phyloP scores from a whole-genome alignment of 2,113 vertebrate species.

The Peromyscus polionotus region DNA sequence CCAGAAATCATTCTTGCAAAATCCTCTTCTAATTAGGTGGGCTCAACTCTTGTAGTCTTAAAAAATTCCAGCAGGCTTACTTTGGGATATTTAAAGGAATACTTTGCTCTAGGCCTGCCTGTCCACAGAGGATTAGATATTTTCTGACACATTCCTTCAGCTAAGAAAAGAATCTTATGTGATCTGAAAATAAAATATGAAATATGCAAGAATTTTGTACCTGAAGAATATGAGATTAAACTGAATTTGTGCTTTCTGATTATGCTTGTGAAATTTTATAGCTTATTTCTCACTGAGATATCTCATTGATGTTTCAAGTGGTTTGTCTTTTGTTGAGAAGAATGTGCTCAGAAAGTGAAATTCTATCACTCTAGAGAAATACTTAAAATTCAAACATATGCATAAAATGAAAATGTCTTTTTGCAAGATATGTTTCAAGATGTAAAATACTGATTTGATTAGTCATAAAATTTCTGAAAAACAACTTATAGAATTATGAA shows the following conservation, averaged over 20 bases:
- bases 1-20: slow-evolving; percentile 47
- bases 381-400: not conserved
- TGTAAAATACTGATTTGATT: slow-evolving; percentile 22
- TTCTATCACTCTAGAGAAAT: slow-evolving; percentile 23
- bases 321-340: not conserved
- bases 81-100: slow-evolving; percentile 28
- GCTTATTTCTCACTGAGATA: not conserved
- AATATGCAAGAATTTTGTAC: not conserved
- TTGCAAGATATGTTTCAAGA: slow-evolving; percentile 34
- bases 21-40: slow-evolving; percentile 43
- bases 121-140: not conserved
- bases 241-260: not conserved
- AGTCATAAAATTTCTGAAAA: not conserved
- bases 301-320: not conserved
- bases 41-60: not conserved
- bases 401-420: slow-evolving; percentile 26
- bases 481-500: not conserved
- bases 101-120: not conserved
- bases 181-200: slow-evolving; percentile 35
- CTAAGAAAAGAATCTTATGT: slow-evolving; percentile 20
- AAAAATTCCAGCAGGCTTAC: slow-evolving; percentile 33
- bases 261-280: not conserved
- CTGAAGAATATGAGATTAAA: not conserved
- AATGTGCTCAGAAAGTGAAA: not conserved
- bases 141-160: slow-evolving; percentile 37